These are phyloP conservation scores for Drosophila gunungcola DNA, from an alignment of 1,140 invertebrate species.

Conservation along the genomic window DNA sequence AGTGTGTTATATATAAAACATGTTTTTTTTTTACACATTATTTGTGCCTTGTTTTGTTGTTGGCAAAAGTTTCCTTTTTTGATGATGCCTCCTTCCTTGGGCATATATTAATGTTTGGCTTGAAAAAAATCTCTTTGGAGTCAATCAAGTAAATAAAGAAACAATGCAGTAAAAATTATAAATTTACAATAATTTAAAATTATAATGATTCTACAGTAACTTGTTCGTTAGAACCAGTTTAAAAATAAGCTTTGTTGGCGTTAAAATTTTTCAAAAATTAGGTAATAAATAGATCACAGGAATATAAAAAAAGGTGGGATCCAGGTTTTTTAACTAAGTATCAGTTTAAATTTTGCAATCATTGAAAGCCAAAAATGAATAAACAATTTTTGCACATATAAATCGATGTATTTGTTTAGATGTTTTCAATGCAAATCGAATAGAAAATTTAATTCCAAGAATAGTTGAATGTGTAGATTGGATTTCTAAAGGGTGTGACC, in stretches of 20 bases:
- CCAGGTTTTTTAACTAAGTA: neutral
- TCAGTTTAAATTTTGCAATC: conserved; percentile 10
- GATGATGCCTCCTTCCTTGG: conserved; percentile 7
- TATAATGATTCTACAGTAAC: too few species aligned
- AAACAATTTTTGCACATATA: conserved; percentile 22
- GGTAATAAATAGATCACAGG: conserved; percentile 27
- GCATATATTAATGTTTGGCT: conserved; percentile 3
- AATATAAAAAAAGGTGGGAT: neutral
- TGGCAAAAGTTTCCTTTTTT: conserved; percentile 18
- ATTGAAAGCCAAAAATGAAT: neutral
- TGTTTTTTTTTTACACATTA: conserved; percentile 5
- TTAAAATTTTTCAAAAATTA: too few species aligned
- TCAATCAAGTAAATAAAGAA: neutral
- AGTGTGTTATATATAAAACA: conserved; percentile 25
- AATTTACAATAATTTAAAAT: too few species aligned
- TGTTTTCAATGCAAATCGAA: conserved; percentile 11
- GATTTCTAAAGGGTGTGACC: neutral
- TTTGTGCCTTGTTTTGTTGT: conserved; percentile 20
- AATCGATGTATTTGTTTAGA: neutral
- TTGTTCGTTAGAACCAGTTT: too few species aligned
- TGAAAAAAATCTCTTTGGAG: conserved; percentile 2
- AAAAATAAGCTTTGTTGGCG: too few species aligned
- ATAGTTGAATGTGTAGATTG: neutral
- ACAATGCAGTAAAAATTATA: too few species aligned
- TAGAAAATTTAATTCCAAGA: conserved; percentile 18